Base-by-base conservation (phyloP, 2,888 invertebrate species). In the Drosophila austrosaltans region DNA sequence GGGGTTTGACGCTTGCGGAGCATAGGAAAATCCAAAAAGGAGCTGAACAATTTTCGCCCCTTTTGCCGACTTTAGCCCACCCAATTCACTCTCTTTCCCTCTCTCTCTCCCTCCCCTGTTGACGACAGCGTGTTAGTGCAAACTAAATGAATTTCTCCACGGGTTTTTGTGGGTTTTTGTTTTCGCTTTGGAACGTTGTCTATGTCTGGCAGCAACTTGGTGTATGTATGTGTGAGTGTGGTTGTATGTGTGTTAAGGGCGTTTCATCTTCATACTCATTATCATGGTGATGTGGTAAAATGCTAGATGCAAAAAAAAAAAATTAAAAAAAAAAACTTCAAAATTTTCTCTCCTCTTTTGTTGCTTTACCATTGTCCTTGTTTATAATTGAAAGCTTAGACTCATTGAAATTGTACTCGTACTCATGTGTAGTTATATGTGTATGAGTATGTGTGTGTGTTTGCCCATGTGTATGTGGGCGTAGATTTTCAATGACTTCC, bases 91-190 rank as follows among this genome's bases (percentile, higher is more conserved):
- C 60, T 70, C 66, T 67, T 36, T 32, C 25, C 6, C n/a, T 1
- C 25, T 28, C 2, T 3, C 20, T 12, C 12, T 7, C 12, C 8
- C 36, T n/a, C 12, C 62, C 70, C 66, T 67, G 42, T 79, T 76
- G 77, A 82, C 87, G 85, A 77, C 83, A 88, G 87, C 90, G 90
- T 90, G 91, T 90, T 89, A 89, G 91, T 90, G 90, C 82, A 89
- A 90, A 90, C 89, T 90, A 90, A 90, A 90, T 90, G 90, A 89
- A 90, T 89, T 90, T 90, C 79, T 81, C 77, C 75, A 77, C 75
- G 81, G 75, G 73, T 77, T 30, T 59, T 44, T 82, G 82, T 75
- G 87, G 87, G 80, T 87, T 84, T 84, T 87, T 82, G 75, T 65
- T 76, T 61, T 79, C 66, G 75, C 73, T 73, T 72, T 72, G 72